Conservation (phyloP, 2,888 invertebrate genomes). For the Acleris sparsana region DNA sequence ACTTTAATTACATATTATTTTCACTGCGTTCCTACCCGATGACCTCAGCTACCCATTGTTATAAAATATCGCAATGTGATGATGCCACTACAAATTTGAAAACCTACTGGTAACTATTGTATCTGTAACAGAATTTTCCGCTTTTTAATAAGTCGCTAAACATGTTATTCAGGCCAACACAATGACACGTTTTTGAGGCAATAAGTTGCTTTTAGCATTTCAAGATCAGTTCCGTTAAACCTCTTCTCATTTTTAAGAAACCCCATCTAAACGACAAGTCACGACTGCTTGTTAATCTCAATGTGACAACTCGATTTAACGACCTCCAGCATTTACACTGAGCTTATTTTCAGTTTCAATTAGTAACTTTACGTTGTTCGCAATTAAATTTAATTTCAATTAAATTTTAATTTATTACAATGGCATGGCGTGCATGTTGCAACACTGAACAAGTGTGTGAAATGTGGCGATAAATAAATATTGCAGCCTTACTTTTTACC, state of each 20-base stretch:
- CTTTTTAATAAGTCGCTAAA: slow-evolving; percentile 7
- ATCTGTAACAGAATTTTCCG: slow-evolving; percentile 2
- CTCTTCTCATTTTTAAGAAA: slow-evolving; percentile 21
- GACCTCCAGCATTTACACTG: slow-evolving; percentile 8
- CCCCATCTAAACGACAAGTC: slow-evolving; percentile 27
- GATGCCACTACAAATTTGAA: neutral
- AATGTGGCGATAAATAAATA: slow-evolving; percentile 3
- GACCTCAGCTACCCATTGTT: slow-evolving; percentile 10
- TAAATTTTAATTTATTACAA: neutral
- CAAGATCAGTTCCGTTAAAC: slow-evolving; percentile 11
- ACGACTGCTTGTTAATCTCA: slow-evolving; percentile 21
- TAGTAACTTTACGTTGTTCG: neutral
- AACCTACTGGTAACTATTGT: neutral
- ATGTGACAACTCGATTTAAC: slow-evolving; percentile 26
- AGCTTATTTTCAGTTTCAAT: slow-evolving; percentile 17
- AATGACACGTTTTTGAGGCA: neutral
- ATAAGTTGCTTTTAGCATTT: slow-evolving; percentile 8
- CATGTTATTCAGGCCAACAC: neutral
- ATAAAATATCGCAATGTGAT: slow-evolving; percentile 8
- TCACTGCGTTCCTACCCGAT: slow-evolving; percentile 3
- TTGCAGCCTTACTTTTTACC: slow-evolving; percentile 4
- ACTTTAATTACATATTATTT: slow-evolving; percentile 7
- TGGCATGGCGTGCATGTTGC: slow-evolving; percentile 14
- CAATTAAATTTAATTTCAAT: slow-evolving; percentile 10
- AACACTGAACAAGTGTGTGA: slow-evolving; percentile 3